These are phyloP conservation scores for Gryllus bimaculatus DNA, from an alignment of 1,140 invertebrate species.

Conservation along the genomic window DNA sequence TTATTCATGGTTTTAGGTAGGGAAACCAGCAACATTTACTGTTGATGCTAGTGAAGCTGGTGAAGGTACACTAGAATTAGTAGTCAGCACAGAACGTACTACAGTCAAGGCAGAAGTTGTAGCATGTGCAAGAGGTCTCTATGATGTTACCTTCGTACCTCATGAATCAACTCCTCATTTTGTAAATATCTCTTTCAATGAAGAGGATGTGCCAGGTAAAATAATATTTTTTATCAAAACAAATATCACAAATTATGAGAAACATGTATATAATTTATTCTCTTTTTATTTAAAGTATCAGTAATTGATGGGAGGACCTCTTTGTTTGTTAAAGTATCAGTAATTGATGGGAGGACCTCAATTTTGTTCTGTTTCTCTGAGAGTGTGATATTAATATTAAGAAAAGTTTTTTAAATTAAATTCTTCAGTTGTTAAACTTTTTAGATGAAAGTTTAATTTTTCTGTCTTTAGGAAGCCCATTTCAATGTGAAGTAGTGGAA, in stretches of 20 bases:
- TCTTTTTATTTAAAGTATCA: not conserved
- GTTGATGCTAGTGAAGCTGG: slow-evolving; percentile 94
- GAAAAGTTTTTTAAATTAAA: no score
- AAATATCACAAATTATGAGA: not conserved
- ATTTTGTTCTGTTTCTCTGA: no score
- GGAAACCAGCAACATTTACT: slow-evolving; percentile 78
- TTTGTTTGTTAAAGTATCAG: not conserved
- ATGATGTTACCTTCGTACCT: slow-evolving; percentile 94
- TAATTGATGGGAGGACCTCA: no score
- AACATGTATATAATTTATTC: not conserved
- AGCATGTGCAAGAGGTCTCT: slow-evolving; percentile 80
- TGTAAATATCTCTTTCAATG: slow-evolving; percentile 95
- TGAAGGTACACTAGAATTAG: slow-evolving; percentile 88
- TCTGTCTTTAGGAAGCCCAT: slow-evolving; percentile 65
- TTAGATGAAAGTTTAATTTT: no score
- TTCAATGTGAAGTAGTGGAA: slow-evolving; percentile 54
- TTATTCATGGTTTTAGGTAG: slow-evolving; percentile 39
- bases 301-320: no score
- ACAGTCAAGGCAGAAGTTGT: slow-evolving; percentile 82
- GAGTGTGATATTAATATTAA: no score
- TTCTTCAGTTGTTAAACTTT: no score
- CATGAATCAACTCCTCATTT: slow-evolving; percentile 81
- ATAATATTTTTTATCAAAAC: not conserved
- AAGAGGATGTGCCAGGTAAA: slow-evolving; percentile 69
- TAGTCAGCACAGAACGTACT: slow-evolving; percentile 82